These are phyloP conservation scores for Hemitrygon akajei DNA, from an alignment of 2,797 vertebrate species.

Conservation along the genomic window DNA sequence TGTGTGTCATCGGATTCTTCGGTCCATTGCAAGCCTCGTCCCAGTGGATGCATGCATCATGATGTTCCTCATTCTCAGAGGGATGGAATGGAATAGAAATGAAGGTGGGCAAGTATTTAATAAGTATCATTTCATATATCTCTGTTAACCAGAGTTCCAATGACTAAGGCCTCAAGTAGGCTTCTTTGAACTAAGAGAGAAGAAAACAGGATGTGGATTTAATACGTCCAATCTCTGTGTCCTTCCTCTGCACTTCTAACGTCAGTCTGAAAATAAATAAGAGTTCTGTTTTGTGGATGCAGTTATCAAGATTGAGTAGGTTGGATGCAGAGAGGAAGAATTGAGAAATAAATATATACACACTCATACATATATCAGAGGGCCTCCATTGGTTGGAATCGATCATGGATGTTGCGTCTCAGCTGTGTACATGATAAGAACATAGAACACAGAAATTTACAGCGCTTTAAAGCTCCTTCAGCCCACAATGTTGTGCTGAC, in stretches of 20 bases:
- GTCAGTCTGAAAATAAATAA: not conserved
- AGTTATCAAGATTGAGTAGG: not conserved
- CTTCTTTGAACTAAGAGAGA: not conserved
- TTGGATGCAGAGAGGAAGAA: too few relatives aligned
- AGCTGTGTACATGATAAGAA: too few relatives aligned
- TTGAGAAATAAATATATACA: too few relatives aligned
- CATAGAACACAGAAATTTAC: too few relatives aligned
- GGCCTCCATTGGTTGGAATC: too few relatives aligned
- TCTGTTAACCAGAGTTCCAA: too few relatives aligned
- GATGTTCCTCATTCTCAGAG: not conserved
- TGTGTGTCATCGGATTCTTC: not conserved
- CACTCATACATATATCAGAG: too few relatives aligned
- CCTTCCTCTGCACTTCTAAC: not conserved
- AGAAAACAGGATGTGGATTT: not conserved
- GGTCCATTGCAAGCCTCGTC: not conserved
- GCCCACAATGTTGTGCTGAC: too few relatives aligned
- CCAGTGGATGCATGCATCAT: not conserved
- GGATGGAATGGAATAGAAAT: not conserved
- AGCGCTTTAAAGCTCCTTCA: too few relatives aligned
- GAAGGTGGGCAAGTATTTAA: not conserved
- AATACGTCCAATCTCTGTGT: not conserved
- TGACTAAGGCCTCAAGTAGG: not conserved
- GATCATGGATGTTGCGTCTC: too few relatives aligned
- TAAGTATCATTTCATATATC: not conserved
- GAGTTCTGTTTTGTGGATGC: not conserved